Evolutionary conservation across 2,797 vertebrate species (phyloP), one percentile per base, ranked within the genome.

Genomic region (Neosalanx taihuensis): DNA sequence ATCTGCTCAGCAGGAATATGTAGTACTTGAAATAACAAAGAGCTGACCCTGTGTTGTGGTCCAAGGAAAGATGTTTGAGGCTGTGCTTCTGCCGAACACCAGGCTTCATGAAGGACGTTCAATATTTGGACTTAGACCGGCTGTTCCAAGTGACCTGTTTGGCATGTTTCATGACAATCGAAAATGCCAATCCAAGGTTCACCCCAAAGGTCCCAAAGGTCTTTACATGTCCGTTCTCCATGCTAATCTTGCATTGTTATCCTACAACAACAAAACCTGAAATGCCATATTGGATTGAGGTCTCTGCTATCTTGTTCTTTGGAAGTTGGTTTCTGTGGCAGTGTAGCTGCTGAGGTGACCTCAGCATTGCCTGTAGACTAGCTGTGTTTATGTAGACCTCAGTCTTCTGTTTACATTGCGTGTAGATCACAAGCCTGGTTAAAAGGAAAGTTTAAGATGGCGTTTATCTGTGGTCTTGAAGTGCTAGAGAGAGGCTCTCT

Each of bases 371-470:
- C 58, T 60, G 58, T 60, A 58, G 60, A 72, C 33, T 33, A 29
- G 69, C 56, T n/a, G 64, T 63, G 59, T 63, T 10, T n/a, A 41
- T 59, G 23, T 41, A 30, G 15, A 64, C 56, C 35, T 63, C 66
- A 62, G 33, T 17, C 58, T 53, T 74, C 51, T 74, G 66, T 57
- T 63, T 41, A 46, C 13, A 73, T 69, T 33, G 4, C 58, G 67
- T 56, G 66, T 65, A 67, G 65, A 59, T 63, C 57, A 61, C 33
- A 63, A 23, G 37, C 46, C 33, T 70, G 51, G 64, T 74, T 69
- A 62, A 33, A 69, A 51, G 67, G 60, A 13, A 13, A 23, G 12
- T 49, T 56, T 46, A 26, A 75, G 63, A 56, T 46, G 26, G 51
- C 51, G 51, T 56, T 56, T 56, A 56, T 56, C 51, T 56, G 15